Percentiles rank a stretch among this genome's conserved stretches.
phyloP scores from a whole-genome alignment of 30 jellyfish, hydroid and myxozoan genomes.

The Aurelia sp. region DNA sequence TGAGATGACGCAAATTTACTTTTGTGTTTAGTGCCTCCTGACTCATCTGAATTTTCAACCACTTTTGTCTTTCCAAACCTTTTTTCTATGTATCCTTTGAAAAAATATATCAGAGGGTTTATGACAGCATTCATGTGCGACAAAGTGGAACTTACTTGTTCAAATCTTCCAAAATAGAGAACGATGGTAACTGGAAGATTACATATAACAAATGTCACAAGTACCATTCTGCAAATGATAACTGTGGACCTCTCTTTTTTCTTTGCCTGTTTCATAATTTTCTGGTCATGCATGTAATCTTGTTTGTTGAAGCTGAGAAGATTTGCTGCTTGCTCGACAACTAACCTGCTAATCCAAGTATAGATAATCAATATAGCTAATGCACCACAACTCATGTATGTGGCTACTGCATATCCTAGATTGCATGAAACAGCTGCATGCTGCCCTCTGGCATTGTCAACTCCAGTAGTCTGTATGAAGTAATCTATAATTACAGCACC shows the following conservation, averaged over 20 bases:
- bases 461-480: too few species aligned
- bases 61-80: not conserved
- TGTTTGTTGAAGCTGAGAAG: not conserved
- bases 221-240: not conserved
- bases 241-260: not conserved
- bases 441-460: too few species aligned
- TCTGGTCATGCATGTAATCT: not conserved
- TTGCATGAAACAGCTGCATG: too few species aligned
- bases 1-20: too few species aligned
- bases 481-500: too few species aligned
- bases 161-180: not conserved
- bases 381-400: too few species aligned
- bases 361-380: too few species aligned
- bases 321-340: too few species aligned
- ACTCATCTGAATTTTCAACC: not conserved
- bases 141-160: not conserved
- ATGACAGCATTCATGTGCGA: not conserved
- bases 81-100: not conserved
- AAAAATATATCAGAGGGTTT: not conserved
- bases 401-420: too few species aligned
- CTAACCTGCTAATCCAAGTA: too few species aligned
- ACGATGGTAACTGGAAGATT: not conserved
- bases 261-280: not conserved
- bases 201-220: not conserved
- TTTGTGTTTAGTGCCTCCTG: too few species aligned